Evolutionary conservation across 2,797 vertebrate genomes (phyloP), one percentile per base, ranked within the genome.

Genomic region (Pantherophis alleghaniensis): DNA sequence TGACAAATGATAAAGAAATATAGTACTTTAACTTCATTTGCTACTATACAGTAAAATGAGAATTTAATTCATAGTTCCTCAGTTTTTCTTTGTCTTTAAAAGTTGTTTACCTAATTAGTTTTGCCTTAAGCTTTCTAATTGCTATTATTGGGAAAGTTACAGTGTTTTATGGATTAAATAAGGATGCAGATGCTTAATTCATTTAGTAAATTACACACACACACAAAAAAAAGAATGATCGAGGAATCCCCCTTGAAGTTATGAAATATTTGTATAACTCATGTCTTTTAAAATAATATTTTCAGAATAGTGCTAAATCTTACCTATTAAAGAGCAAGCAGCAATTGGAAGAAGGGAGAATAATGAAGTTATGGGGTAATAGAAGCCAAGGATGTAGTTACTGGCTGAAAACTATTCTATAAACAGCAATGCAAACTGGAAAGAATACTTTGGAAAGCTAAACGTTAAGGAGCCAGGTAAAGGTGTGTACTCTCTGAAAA

Each of bases 21-120:
- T 92, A 18, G 14, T 32, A 32, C 22, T 91, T 96, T 96, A 94
- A 97, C 97, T 96, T 96, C 96, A 97, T 97, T 97, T 60, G 37
- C 88, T 91, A 93, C 96, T 97, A 97, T 95, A 42, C 7, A 74
- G n/a, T 74, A 93, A 96, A 97, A 96, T 96, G 83, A 96, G 79
- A 95, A 97, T 96, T 96, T 96, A 61, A 93, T 93, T 95, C 55
- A 94, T 94, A 88, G 91, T 59, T 24, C 2, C 14, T 74, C 10
- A 32, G 32, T 42, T 32, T 53, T n/a, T 5, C 28, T 55, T 5
- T 55, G n/a, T 96, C 69, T 94, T 93, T 93, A 57, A 79, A 96
- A 97, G 95, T 94, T 60, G 47, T 69, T 91, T 56, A 28, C 20
- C 90, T 53, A 95, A 42, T 26, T 28, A 92, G 86, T 3, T 10